phyloP scores from a whole-genome alignment of 1,140 invertebrate genomes.

The Drosophila bifasciata region DNA sequence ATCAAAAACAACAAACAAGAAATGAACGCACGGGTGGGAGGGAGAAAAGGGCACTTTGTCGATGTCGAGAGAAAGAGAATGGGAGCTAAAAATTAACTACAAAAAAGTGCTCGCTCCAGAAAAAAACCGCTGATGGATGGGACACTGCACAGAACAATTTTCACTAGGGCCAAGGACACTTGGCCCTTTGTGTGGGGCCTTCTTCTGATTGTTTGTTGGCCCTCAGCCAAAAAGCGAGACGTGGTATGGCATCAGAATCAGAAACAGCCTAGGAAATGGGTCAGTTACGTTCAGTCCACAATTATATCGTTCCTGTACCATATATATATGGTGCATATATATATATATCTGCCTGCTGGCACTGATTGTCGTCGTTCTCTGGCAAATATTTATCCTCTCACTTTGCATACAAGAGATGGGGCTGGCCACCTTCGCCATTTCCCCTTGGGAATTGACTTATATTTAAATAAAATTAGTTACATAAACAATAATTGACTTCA shows the following conservation, averaged over 20 bases:
- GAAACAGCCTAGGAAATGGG: constrained; percentile 42
- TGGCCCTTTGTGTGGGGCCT: constrained; percentile 19
- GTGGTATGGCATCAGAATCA: constrained; percentile 16
- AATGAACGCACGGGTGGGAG: not conserved
- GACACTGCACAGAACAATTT: constrained; percentile 34
- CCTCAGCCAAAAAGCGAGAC: constrained; percentile 15
- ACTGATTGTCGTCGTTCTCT: no score
- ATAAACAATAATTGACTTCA: constrained; percentile 76
- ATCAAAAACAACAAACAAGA: constrained; percentile 63
- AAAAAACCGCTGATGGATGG: constrained; percentile 56
- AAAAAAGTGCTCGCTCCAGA: constrained; percentile 4
- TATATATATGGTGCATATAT: no score
- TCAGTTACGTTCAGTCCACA: constrained; percentile 31
- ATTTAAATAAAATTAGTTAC: constrained; percentile 76
- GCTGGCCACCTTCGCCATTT: not conserved
- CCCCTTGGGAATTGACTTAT: constrained; percentile 48
- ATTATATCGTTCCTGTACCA: constrained; percentile 4
- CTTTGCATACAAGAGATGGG: no score
- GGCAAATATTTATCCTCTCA: no score
- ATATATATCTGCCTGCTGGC: no score
- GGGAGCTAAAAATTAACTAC: not conserved
- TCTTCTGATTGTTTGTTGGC: constrained; percentile 28
- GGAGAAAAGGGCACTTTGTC: constrained; percentile 44
- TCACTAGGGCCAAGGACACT: constrained; percentile 58
- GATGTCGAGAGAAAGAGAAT: constrained; percentile 25